Evolutionary conservation across 2,797 vertebrate genomes (phyloP).

Genomic region (Lacerta bilineata): DNA sequence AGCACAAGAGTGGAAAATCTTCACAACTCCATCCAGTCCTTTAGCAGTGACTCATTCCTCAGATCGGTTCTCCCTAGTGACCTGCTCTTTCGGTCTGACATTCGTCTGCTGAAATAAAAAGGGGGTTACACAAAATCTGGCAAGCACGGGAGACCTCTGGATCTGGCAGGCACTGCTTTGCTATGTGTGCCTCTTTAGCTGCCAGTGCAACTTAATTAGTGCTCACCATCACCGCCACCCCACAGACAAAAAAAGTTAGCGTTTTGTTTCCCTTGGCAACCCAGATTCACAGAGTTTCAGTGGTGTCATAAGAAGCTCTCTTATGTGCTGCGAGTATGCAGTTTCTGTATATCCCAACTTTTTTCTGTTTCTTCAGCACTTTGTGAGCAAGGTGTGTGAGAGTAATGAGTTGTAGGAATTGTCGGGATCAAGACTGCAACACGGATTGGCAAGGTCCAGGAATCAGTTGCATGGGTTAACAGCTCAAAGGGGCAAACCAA

Average conservation of each 20-base stretch:
- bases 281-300: not conserved
- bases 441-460: not conserved
- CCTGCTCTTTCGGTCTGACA: constrained; percentile 56
- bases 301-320: not conserved
- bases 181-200: not conserved
- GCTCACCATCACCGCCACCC: not conserved
- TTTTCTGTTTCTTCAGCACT: constrained; percentile 37
- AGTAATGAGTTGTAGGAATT: constrained; percentile 9
- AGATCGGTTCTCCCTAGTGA: constrained; percentile 47
- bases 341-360: not conserved
- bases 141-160: rapidly evolving
- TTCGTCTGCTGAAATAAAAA: constrained; percentile 51
- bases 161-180: constrained; percentile 26
- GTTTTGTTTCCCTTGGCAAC: constrained; percentile 12
- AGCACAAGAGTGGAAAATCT: constrained; percentile 55
- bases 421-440: no score
- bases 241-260: constrained; percentile 18
- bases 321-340: not conserved
- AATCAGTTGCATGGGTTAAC: no score
- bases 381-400: not conserved
- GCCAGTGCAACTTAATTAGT: constrained; percentile 14
- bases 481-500: not conserved
- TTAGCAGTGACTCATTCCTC: constrained; percentile 58
- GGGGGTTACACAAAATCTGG: constrained; percentile 47
- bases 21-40: constrained; percentile 55